Conservation (phyloP, 2,888 invertebrate species). For the Macrophya alboannulata region DNA sequence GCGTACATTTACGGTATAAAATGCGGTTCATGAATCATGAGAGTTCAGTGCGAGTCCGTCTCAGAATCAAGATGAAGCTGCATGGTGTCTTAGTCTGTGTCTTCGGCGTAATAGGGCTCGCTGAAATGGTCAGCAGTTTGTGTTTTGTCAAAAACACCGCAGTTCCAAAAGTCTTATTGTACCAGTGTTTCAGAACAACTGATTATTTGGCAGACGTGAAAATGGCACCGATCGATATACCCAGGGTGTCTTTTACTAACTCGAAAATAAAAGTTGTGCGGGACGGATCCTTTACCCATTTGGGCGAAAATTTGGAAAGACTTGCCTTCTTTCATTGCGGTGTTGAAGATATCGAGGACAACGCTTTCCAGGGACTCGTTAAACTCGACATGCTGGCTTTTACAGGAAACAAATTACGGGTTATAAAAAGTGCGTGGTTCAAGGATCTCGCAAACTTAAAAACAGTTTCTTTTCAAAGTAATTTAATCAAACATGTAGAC, state of each 20-base stretch:
- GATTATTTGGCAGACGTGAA: conserved; percentile 46
- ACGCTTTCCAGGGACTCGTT: conserved; percentile 57
- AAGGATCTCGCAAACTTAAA: conserved; percentile 22
- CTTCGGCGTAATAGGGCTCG: neutral
- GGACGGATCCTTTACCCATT: conserved; percentile 24
- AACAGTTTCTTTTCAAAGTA: conserved; percentile 34
- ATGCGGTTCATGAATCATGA: conserved; percentile 6
- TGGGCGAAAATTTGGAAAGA: conserved; percentile 23
- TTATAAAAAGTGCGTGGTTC: conserved; percentile 50
- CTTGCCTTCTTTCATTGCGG: conserved; percentile 42
- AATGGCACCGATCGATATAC: conserved; percentile 38
- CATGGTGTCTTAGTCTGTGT: neutral
- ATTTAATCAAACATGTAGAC: conserved; percentile 58
- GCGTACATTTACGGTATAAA: neutral
- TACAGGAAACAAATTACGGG: conserved; percentile 24
- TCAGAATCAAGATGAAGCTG: conserved; percentile 32
- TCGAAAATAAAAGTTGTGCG: conserved; percentile 12
- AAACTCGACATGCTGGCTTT: conserved; percentile 32
- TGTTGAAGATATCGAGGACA: conserved; percentile 59
- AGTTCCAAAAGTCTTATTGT: conserved; percentile 17
- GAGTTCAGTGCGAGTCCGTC: conserved; percentile 8
- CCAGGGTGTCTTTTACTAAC: conserved; percentile 33
- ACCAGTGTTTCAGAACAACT: conserved; percentile 38
- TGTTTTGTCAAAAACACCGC: conserved; percentile 37
- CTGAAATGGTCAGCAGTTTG: neutral